phyloP scores from a whole-genome alignment of 2,888 invertebrate genomes.

The Rhamnusium bicolor region DNA sequence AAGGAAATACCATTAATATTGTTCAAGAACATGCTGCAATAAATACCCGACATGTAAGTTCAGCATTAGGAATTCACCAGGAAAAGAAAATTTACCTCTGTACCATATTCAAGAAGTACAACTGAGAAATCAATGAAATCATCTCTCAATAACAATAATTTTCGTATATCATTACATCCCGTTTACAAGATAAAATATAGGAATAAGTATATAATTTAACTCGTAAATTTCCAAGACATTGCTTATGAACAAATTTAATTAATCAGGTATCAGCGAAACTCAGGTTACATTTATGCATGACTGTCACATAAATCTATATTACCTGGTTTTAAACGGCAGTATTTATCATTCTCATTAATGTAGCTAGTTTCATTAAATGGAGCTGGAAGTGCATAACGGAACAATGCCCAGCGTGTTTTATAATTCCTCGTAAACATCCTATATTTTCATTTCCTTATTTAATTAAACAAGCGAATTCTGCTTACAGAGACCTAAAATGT shows the following conservation, averaged over 20 bases:
- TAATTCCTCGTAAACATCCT: conserved; percentile 2
- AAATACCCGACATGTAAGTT: too few species aligned
- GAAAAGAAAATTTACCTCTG: too few species aligned
- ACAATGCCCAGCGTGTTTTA: background rate
- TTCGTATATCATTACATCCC: too few species aligned
- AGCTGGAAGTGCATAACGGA: background rate
- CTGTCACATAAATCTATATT: conserved; percentile 14
- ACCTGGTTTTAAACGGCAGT: conserved; percentile 3
- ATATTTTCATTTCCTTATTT: conserved; percentile 22
- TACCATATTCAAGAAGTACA: too few species aligned
- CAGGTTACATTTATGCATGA: conserved; percentile 14
- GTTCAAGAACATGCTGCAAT: too few species aligned
- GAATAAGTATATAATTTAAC: background rate
- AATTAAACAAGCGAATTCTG: conserved; percentile 13
- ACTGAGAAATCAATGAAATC: too few species aligned
- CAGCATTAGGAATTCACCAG: too few species aligned
- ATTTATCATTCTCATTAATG: conserved; percentile 15
- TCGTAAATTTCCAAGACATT: background rate
- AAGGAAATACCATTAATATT: too few species aligned
- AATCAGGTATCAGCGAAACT: conserved; percentile 15
- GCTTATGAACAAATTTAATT: conserved; percentile 12
- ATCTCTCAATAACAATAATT: too few species aligned
- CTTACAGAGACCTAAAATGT: too few species aligned
- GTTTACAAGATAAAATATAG: background rate
- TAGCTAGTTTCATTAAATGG: background rate